Percentiles rank a stretch among this genome's conserved stretches.
Evolutionary conservation across 2,888 invertebrate genomes (phyloP).

Genomic region (Hydrotaea diabolus): DNA sequence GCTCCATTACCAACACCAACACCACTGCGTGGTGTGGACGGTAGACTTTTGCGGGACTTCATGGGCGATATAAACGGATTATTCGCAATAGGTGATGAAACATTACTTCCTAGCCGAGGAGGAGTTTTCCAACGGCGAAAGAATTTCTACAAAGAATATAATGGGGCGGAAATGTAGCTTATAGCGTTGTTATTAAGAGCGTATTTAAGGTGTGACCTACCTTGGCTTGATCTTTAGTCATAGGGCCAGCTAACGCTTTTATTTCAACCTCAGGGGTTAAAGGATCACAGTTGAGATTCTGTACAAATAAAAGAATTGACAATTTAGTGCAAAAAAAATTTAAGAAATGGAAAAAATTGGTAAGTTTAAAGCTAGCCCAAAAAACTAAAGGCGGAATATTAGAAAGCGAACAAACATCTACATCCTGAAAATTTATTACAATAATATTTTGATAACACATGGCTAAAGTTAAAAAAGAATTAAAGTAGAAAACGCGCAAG

Average conservation of each 20-base stretch:
- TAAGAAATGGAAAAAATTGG: too few species aligned
- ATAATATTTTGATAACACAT: too few species aligned
- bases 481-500: too few species aligned
- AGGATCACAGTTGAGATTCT: conserved; percentile 85
- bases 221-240: conserved; percentile 88
- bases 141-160: conserved; percentile 81
- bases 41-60: conserved; percentile 71
- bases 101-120: conserved; percentile 82
- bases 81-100: conserved; percentile 70
- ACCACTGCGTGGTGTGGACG: conserved; percentile 56
- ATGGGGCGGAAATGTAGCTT: not conserved
- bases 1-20: conserved; percentile 21
- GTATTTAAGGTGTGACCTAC: conserved; percentile 58
- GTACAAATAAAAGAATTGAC: conserved; percentile 56
- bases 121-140: conserved; percentile 92
- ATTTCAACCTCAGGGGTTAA: conserved; percentile 88
- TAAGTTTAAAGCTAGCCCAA: too few species aligned
- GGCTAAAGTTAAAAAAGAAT: too few species aligned
- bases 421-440: too few species aligned
- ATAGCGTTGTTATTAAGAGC: too few species aligned
- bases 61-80: conserved; percentile 73
- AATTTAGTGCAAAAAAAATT: too few species aligned
- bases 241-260: conserved; percentile 94
- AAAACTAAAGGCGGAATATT: not conserved
- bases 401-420: too few species aligned